Conservation (phyloP, 2,113 vertebrate genomes). For the Porphyrio hochstetteri region DNA sequence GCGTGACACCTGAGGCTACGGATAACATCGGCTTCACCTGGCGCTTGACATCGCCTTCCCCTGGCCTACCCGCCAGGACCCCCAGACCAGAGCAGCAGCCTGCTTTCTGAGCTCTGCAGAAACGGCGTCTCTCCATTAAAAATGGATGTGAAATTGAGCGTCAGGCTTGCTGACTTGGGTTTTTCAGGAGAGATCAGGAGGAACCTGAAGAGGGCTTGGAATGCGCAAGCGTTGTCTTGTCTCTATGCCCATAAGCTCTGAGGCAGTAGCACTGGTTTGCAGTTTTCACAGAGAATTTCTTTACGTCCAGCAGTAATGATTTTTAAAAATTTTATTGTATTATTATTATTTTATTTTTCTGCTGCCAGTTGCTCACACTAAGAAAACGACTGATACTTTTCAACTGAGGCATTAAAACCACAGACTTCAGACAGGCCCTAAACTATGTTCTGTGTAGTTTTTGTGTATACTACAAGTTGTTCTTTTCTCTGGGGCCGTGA, state of each 20-base stretch:
- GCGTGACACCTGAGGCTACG: rapidly evolving
- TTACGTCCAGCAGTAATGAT: neutral
- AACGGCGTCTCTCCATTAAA: neutral
- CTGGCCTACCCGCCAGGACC: no score
- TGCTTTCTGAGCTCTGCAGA: neutral
- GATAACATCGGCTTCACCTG: rapidly evolving
- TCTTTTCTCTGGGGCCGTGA: neutral
- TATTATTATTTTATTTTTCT: rapidly evolving
- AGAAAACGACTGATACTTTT: neutral
- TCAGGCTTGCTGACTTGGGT: neutral
- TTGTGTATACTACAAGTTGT: neutral
- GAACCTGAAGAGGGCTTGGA: neutral
- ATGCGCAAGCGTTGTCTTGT: neutral
- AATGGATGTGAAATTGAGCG: neutral
- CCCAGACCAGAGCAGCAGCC: rapidly evolving
- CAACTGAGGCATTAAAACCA: neutral
- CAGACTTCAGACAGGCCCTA: neutral
- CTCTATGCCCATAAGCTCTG: neutral
- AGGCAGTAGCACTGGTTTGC: neutral
- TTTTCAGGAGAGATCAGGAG: neutral
- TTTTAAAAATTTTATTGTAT: rapidly evolving
- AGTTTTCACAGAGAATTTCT: neutral
- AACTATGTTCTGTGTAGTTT: neutral
- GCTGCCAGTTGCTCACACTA: neutral
- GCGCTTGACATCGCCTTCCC: neutral